These are phyloP conservation scores for Calyptomena viridis DNA, from an alignment of 2,113 vertebrate species.

Conservation along the genomic window DNA sequence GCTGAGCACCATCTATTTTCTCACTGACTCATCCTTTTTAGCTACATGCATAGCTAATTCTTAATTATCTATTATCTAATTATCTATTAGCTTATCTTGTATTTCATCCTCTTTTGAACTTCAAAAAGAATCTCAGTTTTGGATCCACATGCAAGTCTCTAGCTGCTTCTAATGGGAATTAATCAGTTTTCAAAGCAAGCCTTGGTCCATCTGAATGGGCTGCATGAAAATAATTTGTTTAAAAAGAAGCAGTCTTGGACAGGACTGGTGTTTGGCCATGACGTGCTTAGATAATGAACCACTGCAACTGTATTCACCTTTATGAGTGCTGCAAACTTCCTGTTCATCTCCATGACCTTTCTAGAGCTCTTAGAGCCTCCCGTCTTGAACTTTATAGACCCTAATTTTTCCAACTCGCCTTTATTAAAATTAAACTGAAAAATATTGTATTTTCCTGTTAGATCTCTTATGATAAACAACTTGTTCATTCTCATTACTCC, in stretches of 20 bases:
- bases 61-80: constrained; percentile 62
- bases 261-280: background rate
- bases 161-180: background rate
- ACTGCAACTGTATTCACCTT: background rate
- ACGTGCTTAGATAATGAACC: background rate
- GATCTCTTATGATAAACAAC: background rate
- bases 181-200: background rate
- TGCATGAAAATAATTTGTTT: background rate
- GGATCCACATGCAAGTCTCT: background rate
- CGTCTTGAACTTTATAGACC: too few relatives aligned
- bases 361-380: background rate
- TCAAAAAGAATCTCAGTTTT: background rate
- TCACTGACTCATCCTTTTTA: constrained; percentile 47
- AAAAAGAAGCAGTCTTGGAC: background rate
- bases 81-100: constrained; percentile 47
- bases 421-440: background rate
- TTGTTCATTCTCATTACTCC: background rate
- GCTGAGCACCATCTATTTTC: constrained; percentile 16
- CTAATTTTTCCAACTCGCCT: background rate
- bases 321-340: background rate
- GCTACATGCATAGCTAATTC: constrained; percentile 15
- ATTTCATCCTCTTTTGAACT: constrained; percentile 34
- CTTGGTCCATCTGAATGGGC: background rate
- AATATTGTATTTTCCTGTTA: background rate
- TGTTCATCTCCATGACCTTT: background rate